Base-by-base conservation (phyloP, 2,888 invertebrate species). In the Hydroisotoma schaefferi region DNA sequence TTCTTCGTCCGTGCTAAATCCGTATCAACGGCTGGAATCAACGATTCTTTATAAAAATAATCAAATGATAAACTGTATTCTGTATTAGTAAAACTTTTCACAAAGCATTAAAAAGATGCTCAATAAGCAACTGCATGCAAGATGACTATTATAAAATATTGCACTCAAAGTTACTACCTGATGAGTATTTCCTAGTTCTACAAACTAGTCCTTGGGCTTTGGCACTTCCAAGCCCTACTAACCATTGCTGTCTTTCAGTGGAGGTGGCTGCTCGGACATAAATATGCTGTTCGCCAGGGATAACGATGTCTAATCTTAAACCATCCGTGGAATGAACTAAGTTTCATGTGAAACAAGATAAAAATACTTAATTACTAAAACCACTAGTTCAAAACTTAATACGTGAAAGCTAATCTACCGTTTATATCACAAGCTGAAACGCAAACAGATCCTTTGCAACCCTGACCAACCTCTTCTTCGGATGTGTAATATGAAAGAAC, bases 341-440 rank as follows among this genome's bases (percentile, higher is more conserved):
- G 48, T n/a, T n/a, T n/a, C n/a, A n/a, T n/a, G n/a, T n/a, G n/a
- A n/a, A n/a, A n/a, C n/a, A n/a, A n/a, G n/a, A n/a, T n/a, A n/a
- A n/a, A n/a, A n/a, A n/a, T n/a, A n/a, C n/a, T n/a, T n/a, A n/a
- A n/a, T n/a, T n/a, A n/a, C n/a, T n/a, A n/a, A n/a, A n/a, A n/a
- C n/a, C n/a, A n/a, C n/a, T n/a, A n/a, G n/a, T n/a, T n/a, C n/a
- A n/a, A n/a, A n/a, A n/a, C n/a, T n/a, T n/a, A n/a, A n/a, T 10
- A 25, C 22, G n/a, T n/a, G 4, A 33, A 46, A 12, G 5, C 26
- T 23, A 37, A 37, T 76, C 76, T 78, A 88, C 88, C 88, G 77
- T 85, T 85, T 70, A 90, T 88, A 80, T 89, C 88, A 77, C 88
- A 88, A 43, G 87, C 88, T 57, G 87, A 84, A 69, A 90, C 85